Evolutionary conservation across 2,797 vertebrate genomes (phyloP).

Genomic region (Cirrhinus molitorella): DNA sequence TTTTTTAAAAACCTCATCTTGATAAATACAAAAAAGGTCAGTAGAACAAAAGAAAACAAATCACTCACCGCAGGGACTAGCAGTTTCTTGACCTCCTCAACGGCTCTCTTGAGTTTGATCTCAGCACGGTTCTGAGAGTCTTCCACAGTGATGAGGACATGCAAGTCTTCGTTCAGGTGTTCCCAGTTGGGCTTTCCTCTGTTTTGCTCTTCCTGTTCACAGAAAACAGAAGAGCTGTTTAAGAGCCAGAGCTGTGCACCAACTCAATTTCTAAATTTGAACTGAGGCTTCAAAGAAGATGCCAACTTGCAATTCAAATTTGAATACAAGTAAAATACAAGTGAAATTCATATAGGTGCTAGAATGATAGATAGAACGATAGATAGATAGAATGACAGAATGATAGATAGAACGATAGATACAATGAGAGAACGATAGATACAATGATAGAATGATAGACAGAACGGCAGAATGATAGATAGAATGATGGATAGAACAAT

Average conservation of each 20-base stretch:
- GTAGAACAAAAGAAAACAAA: background rate
- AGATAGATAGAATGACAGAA: background rate
- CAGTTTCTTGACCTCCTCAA: slow-evolving; percentile 97
- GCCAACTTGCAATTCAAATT: background rate
- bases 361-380: too few species aligned
- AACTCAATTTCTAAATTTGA: background rate
- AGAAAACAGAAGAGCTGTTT: background rate
- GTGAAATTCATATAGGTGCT: too few species aligned
- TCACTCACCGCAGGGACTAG: slow-evolving; percentile 95
- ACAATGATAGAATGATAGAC: too few species aligned
- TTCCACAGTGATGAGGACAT: slow-evolving; percentile 98
- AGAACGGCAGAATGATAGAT: too few species aligned
- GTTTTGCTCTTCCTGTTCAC: slow-evolving; percentile 94
- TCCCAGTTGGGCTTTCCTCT: slow-evolving; percentile 99
- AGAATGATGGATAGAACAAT: too few species aligned
- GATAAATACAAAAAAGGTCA: slow-evolving; percentile 37
- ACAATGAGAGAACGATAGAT: too few species aligned
- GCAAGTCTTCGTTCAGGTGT: slow-evolving; percentile 98
- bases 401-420: too few species aligned
- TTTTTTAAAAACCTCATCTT: slow-evolving; percentile 33
- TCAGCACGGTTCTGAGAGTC: slow-evolving; percentile 98
- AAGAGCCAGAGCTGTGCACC: background rate
- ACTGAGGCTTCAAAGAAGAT: background rate
- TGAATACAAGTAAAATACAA: background rate
- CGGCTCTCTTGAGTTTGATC: slow-evolving; percentile 97